These are phyloP conservation scores for Andrena haemorrhoa DNA, from an alignment of 2,888 invertebrate species.

Conservation along the genomic window DNA sequence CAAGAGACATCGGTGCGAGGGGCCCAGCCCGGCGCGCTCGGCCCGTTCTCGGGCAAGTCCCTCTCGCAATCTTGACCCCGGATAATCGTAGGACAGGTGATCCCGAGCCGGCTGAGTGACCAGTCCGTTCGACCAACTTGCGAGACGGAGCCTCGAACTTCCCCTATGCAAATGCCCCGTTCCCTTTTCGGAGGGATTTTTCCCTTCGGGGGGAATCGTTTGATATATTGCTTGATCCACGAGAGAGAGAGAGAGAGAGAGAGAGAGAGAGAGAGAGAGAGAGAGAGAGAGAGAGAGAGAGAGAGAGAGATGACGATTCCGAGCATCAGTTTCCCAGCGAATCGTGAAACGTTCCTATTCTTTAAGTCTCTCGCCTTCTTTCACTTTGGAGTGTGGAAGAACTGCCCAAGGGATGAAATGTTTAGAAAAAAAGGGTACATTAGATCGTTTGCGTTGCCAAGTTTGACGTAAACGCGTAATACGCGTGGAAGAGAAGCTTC, in stretches of 20 bases:
- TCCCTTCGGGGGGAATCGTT: constrained; percentile 60
- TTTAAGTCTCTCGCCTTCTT: background rate
- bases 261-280: constrained; percentile 22
- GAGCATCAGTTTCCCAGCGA: constrained; percentile 44
- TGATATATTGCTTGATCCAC: constrained; percentile 70
- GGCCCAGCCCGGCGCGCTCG: constrained; percentile 38
- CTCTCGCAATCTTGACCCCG: constrained; percentile 80
- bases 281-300: constrained; percentile 26
- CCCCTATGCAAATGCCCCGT: constrained; percentile 77
- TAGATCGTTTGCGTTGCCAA: too few species aligned
- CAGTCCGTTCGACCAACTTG: constrained; percentile 69
- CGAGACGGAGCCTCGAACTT: constrained; percentile 62
- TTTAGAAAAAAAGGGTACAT: background rate
- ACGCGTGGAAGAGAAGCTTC: constrained; percentile 3
- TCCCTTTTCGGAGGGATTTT: constrained; percentile 53
- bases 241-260: constrained; percentile 17
- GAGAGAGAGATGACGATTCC: constrained; percentile 23
- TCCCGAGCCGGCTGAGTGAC: constrained; percentile 78
- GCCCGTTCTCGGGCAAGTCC: constrained; percentile 57
- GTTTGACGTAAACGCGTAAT: background rate
- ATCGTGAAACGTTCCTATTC: background rate
- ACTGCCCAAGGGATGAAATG: background rate
- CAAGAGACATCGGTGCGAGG: constrained; percentile 56
- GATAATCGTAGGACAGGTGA: constrained; percentile 84
- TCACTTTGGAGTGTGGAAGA: background rate